These are phyloP conservation scores for Orthosia gothica DNA, from an alignment of 2,888 invertebrate genomes.

Conservation along the genomic window DNA sequence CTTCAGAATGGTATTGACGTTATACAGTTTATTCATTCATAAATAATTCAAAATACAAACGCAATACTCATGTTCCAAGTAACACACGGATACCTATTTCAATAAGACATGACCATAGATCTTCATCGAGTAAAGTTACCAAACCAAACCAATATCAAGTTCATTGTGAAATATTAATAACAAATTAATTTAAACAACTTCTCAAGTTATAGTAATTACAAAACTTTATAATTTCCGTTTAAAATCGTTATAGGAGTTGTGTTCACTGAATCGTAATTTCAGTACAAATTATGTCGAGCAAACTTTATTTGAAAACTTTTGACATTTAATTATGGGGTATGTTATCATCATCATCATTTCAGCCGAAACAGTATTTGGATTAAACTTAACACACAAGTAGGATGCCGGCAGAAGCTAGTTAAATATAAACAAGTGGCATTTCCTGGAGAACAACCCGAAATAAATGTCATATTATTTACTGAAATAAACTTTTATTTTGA, in stretches of 20 bases:
- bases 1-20: background rate
- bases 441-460: conserved; percentile 33
- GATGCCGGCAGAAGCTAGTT: no score
- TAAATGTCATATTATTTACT: conserved; percentile 34
- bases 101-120: no score
- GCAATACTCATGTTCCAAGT: background rate
- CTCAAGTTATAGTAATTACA: conserved; percentile 31
- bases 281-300: conserved; percentile 21
- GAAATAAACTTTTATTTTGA: conserved; percentile 53
- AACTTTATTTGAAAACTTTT: conserved; percentile 33
- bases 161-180: conserved; percentile 23
- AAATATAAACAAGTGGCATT: conserved; percentile 12
- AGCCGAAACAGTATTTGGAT: no score
- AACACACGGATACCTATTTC: background rate
- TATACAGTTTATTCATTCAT: background rate
- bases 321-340: conserved; percentile 29
- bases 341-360: no score
- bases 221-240: conserved; percentile 40
- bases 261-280: conserved; percentile 31
- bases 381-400: no score
- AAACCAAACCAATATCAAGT: conserved; percentile 7
- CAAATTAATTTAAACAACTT: conserved; percentile 8
- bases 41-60: background rate
- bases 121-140: background rate
- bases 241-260: conserved; percentile 26